phyloP scores from a whole-genome alignment of 2,888 invertebrate genomes.

The Dromius quadrimaculatus region DNA sequence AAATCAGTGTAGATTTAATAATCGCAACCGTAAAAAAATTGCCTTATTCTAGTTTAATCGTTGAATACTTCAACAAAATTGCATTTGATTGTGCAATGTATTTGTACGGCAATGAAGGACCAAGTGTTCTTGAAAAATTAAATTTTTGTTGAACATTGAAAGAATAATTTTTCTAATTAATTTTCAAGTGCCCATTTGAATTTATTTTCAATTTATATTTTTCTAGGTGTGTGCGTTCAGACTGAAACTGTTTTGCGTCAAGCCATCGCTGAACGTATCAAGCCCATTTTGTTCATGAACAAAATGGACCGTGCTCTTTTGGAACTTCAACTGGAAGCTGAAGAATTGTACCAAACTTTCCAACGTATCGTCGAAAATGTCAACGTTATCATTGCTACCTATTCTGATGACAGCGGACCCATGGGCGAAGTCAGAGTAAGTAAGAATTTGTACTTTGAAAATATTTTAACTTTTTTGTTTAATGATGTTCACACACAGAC shows the following conservation, averaged over 20 bases:
- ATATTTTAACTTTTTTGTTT: not conserved
- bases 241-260: conserved; percentile 99
- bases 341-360: conserved; percentile 99
- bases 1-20: too few species aligned
- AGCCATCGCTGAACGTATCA: conserved; percentile 99
- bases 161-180: too few species aligned
- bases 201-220: too few species aligned
- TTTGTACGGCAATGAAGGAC: too few species aligned
- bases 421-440: conserved; percentile 98
- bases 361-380: conserved; percentile 99
- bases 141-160: too few species aligned
- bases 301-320: conserved; percentile 99
- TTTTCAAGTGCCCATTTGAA: too few species aligned
- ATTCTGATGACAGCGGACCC: conserved; percentile 96
- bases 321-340: conserved; percentile 95
- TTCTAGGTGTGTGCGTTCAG: conserved; percentile 97
- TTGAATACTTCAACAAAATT: too few species aligned
- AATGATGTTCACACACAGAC: conserved; percentile 37
- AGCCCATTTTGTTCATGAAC: conserved; percentile 99
- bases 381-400: conserved; percentile 99
- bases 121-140: too few species aligned
- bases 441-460: conserved; percentile 55
- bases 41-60: too few species aligned
- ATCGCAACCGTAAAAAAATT: too few species aligned
- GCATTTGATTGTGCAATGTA: too few species aligned